Conservation (phyloP, 2,888 invertebrate genomes). For the Fabriciana adippe region DNA sequence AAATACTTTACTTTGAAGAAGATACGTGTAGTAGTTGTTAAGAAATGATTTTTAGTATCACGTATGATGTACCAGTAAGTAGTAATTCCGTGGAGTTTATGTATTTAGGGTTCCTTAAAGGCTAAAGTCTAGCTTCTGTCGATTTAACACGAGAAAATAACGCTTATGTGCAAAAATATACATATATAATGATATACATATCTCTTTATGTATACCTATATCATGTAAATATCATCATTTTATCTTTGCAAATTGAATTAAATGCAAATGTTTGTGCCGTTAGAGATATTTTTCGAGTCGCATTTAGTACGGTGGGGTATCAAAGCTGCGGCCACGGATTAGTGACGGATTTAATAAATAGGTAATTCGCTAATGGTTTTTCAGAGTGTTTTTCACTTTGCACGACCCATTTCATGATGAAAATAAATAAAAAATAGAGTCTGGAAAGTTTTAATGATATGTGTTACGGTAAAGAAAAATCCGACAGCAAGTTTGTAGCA, state of each 20-base stretch:
- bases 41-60: no score
- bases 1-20: no score
- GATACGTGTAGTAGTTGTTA: no score
- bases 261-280: constrained; percentile 42
- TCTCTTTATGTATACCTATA: no score
- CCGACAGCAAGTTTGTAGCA: not conserved
- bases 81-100: no score
- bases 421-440: constrained; percentile 5
- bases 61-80: no score
- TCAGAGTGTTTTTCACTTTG: constrained; percentile 30
- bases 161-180: not conserved
- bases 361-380: constrained; percentile 50
- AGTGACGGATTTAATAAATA: constrained; percentile 51
- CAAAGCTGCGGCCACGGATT: constrained; percentile 48
- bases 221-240: constrained; percentile 1
- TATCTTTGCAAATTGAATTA: constrained; percentile 26
- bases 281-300: constrained; percentile 43
- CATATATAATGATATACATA: not conserved
- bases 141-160: no score
- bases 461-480: not conserved
- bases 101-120: no score
- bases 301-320: constrained; percentile 44
- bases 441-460: not conserved
- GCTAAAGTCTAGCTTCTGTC: no score
- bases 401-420: constrained; percentile 16